Evolutionary conservation across 2,113 vertebrate species (phyloP), one percentile per base, ranked within the genome.

Genomic region (Coryphaenoides rupestris): DNA sequence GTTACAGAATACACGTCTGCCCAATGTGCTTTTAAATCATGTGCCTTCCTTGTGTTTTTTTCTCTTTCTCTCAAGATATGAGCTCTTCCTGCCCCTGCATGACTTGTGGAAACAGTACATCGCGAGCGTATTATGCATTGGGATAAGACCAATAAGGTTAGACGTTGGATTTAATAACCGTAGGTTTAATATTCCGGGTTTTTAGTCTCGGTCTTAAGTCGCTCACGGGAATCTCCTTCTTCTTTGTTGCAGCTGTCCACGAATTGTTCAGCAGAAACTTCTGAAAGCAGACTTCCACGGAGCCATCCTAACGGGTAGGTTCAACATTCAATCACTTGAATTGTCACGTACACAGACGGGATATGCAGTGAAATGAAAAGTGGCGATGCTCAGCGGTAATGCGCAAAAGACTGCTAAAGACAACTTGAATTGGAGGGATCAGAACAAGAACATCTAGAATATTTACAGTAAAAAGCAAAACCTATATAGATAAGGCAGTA

Each of bases 241-340:
- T 46, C 68, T 63, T 68, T 33, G 6, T 68, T 33, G 6, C 74
- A 98, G 94, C 73, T 93, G 89, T 60, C 94, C 93, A 13, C 90
- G 94, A 65, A 72, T 88, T 75, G 79, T 98, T 78, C 95, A 98
- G 74, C 60, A 85, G 79, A 98, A 95, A 71, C 86, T 98, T 45
- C 76, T 99, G 4, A 99, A 98, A 83, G 96, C 96, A 9, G 96
- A 99, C 77, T 92, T 98, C 75, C 97, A 98, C 0, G 95, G 96
- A 13, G 96, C 96, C 57, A 70, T 98, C 19, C 71, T 98, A 68
- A 93, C 93, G 92, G 96, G 95, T 96, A 83, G n/a, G 50, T 13
- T 4, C n/a, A n/a, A n/a, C n/a, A n/a, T n/a, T n/a, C n/a, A n/a
- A n/a, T 28, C 15, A 1, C 2, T 40, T 40, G 33, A 6, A n/a